A percentile compares a stretch with the other conserved stretches of the same genome.
These are phyloP conservation scores for Protobothrops flavoviridis DNA, from an alignment of 2,113 vertebrate genomes.

Conservation along the genomic window DNA sequence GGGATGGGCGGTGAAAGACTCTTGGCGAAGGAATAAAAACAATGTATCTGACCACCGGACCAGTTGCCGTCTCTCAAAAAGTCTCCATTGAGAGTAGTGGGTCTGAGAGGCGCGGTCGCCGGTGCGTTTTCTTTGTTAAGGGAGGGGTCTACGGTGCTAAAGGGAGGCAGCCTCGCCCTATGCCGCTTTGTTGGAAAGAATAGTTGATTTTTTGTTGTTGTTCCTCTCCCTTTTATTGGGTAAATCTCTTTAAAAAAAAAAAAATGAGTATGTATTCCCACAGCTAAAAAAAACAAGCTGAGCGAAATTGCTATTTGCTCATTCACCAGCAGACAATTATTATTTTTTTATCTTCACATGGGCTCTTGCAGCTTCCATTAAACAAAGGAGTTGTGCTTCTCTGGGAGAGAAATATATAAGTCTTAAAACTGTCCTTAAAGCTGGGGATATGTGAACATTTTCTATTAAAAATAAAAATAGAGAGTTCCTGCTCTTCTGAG, in stretches of 20 bases:
- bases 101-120: background rate
- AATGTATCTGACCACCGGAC: background rate
- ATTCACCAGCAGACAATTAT: background rate
- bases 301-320: background rate
- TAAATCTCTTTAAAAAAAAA: no score
- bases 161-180: slow-evolving; percentile 13
- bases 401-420: background rate
- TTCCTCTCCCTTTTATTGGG: background rate
- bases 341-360: background rate
- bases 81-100: background rate
- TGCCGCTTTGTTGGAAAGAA: background rate
- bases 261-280: background rate
- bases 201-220: no score
- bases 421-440: background rate
- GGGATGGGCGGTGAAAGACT: background rate
- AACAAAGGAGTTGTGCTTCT: background rate
- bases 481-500: background rate
- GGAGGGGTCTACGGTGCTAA: background rate
- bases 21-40: background rate
- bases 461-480: no score
- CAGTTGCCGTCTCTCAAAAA: background rate
- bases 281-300: background rate
- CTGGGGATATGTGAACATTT: background rate
- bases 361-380: background rate
- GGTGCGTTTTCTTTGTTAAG: background rate